Evolutionary conservation across 2,113 vertebrate species (phyloP), one percentile per base, ranked within the genome.

Genomic region (Salvelinus namaycush): DNA sequence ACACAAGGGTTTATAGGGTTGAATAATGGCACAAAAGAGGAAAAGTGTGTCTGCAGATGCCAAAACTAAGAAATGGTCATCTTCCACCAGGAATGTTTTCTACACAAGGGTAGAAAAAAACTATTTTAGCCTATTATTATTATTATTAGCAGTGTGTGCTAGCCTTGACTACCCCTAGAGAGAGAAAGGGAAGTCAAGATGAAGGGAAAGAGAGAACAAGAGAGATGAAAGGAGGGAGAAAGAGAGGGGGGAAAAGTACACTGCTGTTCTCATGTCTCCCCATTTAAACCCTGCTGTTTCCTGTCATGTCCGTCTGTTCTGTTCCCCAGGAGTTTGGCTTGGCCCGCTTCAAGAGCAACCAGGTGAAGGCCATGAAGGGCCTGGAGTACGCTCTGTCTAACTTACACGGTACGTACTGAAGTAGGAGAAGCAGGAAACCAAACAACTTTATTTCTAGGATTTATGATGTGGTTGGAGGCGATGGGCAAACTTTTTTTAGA

Each of bases 341-440:
- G 86, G 93, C 94, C 67, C 90, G 94, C 70, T 94, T 94, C 81
- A 94, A 89, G 86, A 94, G 91, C 74, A 95, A 95, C 88, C 94
- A 95, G 90, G 64, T 77, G 73, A 95, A 94, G 80, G 87, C 94
- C 57, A 93, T 94, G 89, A 93, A 93, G 81, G 94, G 94, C 9
- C 85, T 94, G 88, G 94, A 95, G 70, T 86, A 91, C 3, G 90
- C 93, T 0, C 85, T 95, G 76, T 85, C 92, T 9, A 94, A 93
- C 76, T 62, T 93, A 62, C 93, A 94, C 75, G 91, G 94, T 95
- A 90, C 13, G 91, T 88, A 49, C 20, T 8, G 66, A 51, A 48
- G 39, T 39, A 39, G 39, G 64, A 73, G 59, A 64, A 11, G 14
- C 57, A n/a, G 34, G 72, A 76, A 81, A 76, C 57, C 59, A 72